These are phyloP conservation scores for Drosophila hawaiiensis DNA, from an alignment of 2,888 invertebrate genomes.

Conservation along the genomic window DNA sequence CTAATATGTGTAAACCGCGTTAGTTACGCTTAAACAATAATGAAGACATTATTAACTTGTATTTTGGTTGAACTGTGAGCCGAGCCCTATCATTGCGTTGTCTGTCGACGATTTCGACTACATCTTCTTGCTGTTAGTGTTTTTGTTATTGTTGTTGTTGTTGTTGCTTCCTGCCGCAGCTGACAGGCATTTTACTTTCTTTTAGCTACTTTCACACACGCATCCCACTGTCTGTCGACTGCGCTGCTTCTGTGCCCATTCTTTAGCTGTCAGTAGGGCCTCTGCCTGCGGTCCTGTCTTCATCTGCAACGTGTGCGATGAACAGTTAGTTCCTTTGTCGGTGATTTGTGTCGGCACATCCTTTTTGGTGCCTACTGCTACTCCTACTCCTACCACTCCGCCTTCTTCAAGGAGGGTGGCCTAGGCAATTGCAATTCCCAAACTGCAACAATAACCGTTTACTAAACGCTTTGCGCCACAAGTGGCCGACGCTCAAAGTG, in stretches of 20 bases:
- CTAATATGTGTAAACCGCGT: conserved; percentile 84
- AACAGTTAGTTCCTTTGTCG: conserved; percentile 78
- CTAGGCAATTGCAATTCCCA: conserved; percentile 20
- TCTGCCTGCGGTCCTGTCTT: conserved; percentile 61
- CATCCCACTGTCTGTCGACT: conserved; percentile 38
- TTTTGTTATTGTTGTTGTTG: conserved; percentile 22
- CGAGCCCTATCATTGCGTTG: conserved; percentile 43
- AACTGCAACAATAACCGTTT: conserved; percentile 64
- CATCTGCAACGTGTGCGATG: conserved; percentile 78
- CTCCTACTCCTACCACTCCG: conserved; percentile 1
- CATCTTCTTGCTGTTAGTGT: not conserved
- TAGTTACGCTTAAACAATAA: conserved; percentile 84
- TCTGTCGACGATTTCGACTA: conserved; percentile 15
- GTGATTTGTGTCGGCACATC: conserved; percentile 75
- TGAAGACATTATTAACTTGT: conserved; percentile 84
- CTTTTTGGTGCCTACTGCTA: conserved; percentile 49
- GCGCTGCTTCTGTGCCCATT: conserved; percentile 62
- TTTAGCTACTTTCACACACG: conserved; percentile 66
- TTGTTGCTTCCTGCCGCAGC: conserved; percentile 76
- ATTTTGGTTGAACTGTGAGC: conserved; percentile 65
- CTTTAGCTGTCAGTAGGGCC: conserved; percentile 74
- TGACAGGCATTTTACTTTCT: conserved; percentile 73
- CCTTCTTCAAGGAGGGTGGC: conserved; percentile 66
- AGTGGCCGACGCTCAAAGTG: conserved; percentile 52
- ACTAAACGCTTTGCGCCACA: conserved; percentile 72